Evolutionary conservation across 2,113 vertebrate species (phyloP).

Genomic region (Saimiri boliviensis): DNA sequence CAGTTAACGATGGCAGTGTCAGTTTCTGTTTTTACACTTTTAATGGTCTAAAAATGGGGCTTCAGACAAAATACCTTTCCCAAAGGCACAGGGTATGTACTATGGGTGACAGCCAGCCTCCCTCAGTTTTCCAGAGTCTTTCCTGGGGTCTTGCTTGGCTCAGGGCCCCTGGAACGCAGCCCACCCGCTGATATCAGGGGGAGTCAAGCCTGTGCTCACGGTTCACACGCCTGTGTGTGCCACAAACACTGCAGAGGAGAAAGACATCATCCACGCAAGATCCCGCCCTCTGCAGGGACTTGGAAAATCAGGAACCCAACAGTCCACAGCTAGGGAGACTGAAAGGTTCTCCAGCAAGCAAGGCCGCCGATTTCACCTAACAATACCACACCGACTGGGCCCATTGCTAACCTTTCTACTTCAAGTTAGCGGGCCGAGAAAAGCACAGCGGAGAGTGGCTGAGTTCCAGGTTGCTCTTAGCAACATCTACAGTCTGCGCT

Average conservation of each 20-base stretch:
- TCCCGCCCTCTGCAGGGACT: neutral
- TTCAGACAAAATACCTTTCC: neutral
- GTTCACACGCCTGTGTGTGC: neutral
- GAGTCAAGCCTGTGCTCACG: neutral
- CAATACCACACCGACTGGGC: neutral
- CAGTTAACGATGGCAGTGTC: neutral
- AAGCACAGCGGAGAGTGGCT: neutral
- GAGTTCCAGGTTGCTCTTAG: neutral
- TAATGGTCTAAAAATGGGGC: neutral
- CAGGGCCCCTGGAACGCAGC: neutral
- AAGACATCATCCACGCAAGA: neutral
- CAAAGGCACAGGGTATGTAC: neutral
- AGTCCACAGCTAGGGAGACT: neutral
- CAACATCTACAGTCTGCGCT: neutral
- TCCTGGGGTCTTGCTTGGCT: neutral
- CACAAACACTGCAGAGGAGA: neutral
- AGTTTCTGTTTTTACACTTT: neutral
- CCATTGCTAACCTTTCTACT: neutral
- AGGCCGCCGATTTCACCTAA: neutral
- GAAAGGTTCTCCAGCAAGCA: neutral
- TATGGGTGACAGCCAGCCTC: no score
- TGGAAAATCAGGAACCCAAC: neutral
- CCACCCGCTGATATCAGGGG: no score
- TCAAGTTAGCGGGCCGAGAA: neutral
- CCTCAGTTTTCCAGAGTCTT: neutral